A percentile compares a stretch with the other conserved stretches of the same genome.
Conservation (phyloP, 2,797 vertebrate genomes). For the Valencia hispanica region DNA sequence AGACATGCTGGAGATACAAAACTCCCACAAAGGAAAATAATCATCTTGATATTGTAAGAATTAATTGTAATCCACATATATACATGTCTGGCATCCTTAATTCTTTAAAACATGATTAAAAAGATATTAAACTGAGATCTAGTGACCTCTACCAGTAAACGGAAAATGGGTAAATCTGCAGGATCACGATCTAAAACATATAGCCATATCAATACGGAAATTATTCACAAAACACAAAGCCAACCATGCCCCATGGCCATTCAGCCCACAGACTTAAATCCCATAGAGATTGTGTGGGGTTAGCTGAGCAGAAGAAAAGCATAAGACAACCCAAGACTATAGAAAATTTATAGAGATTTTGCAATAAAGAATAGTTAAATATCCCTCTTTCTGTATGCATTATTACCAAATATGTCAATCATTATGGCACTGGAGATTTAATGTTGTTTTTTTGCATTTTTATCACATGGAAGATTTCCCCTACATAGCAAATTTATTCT, state of each 20-base stretch:
- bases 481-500: too few species aligned
- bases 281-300: not conserved
- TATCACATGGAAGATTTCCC: too few species aligned
- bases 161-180: not conserved
- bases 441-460: not conserved
- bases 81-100: not conserved
- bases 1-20: not conserved
- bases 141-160: not conserved
- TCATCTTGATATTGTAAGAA: not conserved
- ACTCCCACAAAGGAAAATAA: not conserved
- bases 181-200: not conserved
- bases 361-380: not conserved
- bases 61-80: not conserved
- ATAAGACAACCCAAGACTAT: not conserved
- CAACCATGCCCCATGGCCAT: not conserved
- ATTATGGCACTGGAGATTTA: not conserved
- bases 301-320: not conserved
- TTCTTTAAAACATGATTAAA: not conserved
- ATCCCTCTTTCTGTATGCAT: not conserved
- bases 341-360: not conserved
- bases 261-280: not conserved
- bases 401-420: not conserved
- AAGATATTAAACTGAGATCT: not conserved
- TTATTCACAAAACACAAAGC: too few species aligned
- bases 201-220: too few species aligned